Evolutionary conservation across 2,113 vertebrate genomes (phyloP), one percentile per base, ranked within the genome.

Genomic region (Chinchilla lanigera): DNA sequence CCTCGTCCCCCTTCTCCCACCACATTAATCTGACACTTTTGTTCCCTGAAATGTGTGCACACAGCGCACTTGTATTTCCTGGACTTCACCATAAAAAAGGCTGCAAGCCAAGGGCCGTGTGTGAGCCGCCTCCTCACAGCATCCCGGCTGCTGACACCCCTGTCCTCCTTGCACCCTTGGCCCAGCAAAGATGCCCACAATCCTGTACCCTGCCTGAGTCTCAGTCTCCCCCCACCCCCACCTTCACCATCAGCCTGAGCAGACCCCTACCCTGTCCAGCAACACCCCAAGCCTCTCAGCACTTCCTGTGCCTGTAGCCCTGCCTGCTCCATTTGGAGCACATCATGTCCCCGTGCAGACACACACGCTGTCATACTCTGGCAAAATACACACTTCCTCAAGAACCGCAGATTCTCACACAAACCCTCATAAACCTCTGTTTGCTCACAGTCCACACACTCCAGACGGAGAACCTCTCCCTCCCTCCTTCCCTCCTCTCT

Each of bases 161-260:
- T 26, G 38, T 16, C 44, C 26, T 7, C 38, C 14, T 44, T 77
- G 38, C 82, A 3, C 20, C 20, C 24, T 56, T 7, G 9, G 13
- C 3, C 12, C 17, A 13, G 5, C 44, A 17, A 69, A 60, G 10
- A 28, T 22, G 0, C 14, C 4, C 1, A 1, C 4, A 50, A 9
- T 9, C 65, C 75, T 10, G 16, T 17, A 13, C 26, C 69, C 3
- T 30, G 1, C 30, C 0, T 2, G 58, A 26, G 0, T 1, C 33
- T 1, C 0, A 0, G 0, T 1, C 7, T 1, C 7, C 0, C 38
- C 17, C 54, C 28, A 0, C 2, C 4, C 77, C 41, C 47, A 28
- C 77, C 14, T 33, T 30, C 11, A 13, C 41, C 47, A 52, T 2
- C 44, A 33, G 28, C 16, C 67, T 9, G 7, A 44, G 44, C 13